Evolutionary conservation across 2,888 invertebrate species (phyloP).

Genomic region (Phengaris arion): DNA sequence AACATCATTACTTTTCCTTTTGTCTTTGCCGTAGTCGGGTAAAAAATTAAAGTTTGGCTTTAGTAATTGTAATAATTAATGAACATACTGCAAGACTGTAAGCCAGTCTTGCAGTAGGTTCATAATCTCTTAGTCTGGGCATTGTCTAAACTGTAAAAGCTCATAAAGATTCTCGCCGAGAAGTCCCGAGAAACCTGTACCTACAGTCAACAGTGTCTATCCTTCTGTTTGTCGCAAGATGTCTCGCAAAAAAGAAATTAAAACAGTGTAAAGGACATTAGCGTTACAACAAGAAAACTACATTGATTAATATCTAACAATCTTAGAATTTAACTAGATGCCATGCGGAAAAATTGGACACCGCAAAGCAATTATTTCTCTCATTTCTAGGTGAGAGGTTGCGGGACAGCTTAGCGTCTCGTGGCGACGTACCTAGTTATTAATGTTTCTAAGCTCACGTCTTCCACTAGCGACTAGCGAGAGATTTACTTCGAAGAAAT

Average conservation of each 20-base stretch:
- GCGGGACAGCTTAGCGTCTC: not conserved
- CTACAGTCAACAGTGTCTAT: no score
- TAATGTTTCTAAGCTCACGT: slow-evolving; percentile 4
- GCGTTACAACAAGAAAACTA: not conserved
- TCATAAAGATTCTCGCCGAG: no score
- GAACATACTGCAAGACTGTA: no score
- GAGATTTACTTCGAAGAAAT: not conserved
- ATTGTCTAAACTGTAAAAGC: no score
- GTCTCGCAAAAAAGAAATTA: not conserved
- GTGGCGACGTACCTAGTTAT: not conserved
- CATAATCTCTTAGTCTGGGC: no score
- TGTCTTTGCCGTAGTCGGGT: no score
- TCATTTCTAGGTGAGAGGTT: slow-evolving; percentile 7
- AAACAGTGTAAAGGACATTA: not conserved
- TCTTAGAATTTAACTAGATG: not conserved
- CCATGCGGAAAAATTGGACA: not conserved
- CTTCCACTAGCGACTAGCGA: not conserved
- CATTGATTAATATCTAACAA: not conserved
- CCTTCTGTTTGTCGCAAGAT: not conserved
- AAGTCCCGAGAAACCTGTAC: no score
- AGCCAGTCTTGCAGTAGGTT: no score
- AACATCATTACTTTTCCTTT: no score
- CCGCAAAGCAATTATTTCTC: slow-evolving; percentile 12
- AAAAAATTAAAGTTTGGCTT: no score
- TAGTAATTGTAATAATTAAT: no score